Evolutionary conservation across 2,888 invertebrate species (phyloP).

Genomic region (Proisotoma minuta): DNA sequence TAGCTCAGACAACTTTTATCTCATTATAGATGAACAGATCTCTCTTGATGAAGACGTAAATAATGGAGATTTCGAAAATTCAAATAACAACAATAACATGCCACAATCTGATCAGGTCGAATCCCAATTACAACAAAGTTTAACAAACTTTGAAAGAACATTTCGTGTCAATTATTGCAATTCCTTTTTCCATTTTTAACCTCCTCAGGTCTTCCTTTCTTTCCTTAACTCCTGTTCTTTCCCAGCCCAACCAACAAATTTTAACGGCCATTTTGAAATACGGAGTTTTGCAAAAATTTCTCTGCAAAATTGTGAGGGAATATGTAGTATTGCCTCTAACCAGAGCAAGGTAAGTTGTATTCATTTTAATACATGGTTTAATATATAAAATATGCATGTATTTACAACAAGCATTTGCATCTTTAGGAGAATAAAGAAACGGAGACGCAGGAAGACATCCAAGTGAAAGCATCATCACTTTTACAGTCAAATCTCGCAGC

Average conservation of each 20-base stretch:
- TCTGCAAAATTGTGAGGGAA: not conserved
- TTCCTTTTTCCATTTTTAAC: slow-evolving; percentile 1
- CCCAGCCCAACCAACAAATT: too few relatives aligned
- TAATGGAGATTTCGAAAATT: too few relatives aligned
- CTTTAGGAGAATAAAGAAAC: not conserved
- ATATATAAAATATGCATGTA: not conserved
- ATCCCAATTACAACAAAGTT: not conserved
- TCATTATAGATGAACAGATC: slow-evolving; percentile 26
- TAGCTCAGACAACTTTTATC: slow-evolving; percentile 19
- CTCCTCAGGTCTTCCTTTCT: not conserved
- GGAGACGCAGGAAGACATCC: not conserved
- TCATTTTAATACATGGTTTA: too few relatives aligned
- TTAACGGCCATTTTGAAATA: not conserved
- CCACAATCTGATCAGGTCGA: too few relatives aligned
- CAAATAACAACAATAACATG: too few relatives aligned
- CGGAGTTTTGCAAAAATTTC: not conserved
- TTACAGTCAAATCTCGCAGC: too few relatives aligned
- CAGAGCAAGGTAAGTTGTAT: too few relatives aligned
- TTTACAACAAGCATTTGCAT: not conserved
- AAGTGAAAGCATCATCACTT: too few relatives aligned
- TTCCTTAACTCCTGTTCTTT: not conserved
- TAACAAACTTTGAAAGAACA: not conserved
- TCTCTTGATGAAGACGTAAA: too few relatives aligned
- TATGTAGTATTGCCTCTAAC: too few relatives aligned
- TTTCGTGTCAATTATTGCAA: not conserved